Percentiles rank a stretch among this genome's conserved stretches.
These are phyloP conservation scores for Bubo blakistoni DNA, from an alignment of 2,113 vertebrate species.

Conservation along the genomic window DNA sequence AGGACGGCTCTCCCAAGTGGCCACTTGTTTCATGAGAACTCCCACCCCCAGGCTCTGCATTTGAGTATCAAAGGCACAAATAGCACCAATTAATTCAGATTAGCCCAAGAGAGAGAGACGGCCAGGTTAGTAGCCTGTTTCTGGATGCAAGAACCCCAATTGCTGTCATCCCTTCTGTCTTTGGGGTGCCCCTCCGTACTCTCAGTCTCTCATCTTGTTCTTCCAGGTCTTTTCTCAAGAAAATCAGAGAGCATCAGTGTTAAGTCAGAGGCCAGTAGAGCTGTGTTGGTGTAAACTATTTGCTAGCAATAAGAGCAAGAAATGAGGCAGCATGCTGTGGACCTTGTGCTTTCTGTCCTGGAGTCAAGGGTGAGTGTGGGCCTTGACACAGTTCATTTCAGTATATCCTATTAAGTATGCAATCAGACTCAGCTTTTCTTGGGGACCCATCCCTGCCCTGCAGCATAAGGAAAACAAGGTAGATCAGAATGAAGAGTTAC, in stretches of 20 bases:
- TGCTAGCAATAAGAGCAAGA: background rate
- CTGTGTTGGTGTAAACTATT: background rate
- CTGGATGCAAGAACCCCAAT: background rate
- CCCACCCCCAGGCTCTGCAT: constrained; percentile 18
- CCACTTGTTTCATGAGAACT: constrained; percentile 67
- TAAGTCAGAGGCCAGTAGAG: background rate
- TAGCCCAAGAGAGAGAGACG: background rate
- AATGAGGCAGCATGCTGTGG: background rate
- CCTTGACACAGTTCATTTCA: background rate
- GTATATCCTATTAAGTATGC: background rate
- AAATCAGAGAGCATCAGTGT: accelerated
- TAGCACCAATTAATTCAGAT: constrained; percentile 68
- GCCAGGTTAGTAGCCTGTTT: background rate
- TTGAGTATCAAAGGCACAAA: constrained; percentile 61
- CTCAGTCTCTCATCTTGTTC: background rate
- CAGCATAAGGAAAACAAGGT: background rate
- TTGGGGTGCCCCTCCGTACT: background rate
- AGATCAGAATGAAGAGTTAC: background rate
- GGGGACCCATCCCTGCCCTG: no score
- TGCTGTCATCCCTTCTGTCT: background rate
- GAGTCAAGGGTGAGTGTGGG: background rate
- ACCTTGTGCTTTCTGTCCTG: background rate
- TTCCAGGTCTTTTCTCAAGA: background rate
- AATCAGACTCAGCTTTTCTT: background rate
- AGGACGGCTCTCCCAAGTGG: constrained; percentile 57